Conservation (phyloP, 1,140 invertebrate genomes). For the Tetramorium parvispinum region DNA sequence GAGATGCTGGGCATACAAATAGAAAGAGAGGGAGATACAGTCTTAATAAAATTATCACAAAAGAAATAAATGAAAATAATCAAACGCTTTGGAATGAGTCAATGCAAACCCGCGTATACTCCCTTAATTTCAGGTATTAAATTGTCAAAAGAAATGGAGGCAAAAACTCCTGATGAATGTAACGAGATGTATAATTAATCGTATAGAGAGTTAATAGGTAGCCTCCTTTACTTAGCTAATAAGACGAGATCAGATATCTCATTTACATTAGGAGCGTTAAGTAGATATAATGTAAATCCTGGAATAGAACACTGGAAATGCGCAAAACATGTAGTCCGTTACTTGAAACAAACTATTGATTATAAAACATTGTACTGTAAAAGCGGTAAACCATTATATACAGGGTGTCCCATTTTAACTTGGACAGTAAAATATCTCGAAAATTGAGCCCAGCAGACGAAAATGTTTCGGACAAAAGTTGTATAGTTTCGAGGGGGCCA, state of each 20-base stretch:
- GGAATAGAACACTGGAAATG: conserved; percentile 74
- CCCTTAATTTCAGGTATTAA: conserved; percentile 64
- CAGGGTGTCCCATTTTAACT: no score
- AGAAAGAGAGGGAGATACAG: not conserved
- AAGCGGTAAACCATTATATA: conserved; percentile 1
- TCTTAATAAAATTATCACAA: conserved; percentile 42
- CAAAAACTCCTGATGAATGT: conserved; percentile 24
- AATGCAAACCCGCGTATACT: conserved; percentile 69
- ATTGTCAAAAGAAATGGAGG: conserved; percentile 36
- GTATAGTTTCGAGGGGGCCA: no score
- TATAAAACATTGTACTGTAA: conserved; percentile 33
- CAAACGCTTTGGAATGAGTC: conserved; percentile 48
- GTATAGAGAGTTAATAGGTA: conserved; percentile 81
- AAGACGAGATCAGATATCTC: conserved; percentile 82
- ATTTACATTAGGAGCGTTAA: not conserved
- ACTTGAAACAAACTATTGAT: conserved; percentile 67
- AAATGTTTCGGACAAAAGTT: no score
- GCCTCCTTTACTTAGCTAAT: conserved; percentile 82
- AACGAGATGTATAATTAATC: conserved; percentile 38
- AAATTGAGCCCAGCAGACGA: no score
- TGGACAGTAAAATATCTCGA: no score
- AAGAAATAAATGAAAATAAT: conserved; percentile 49
- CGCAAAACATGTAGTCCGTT: conserved; percentile 67
- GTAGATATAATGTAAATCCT: conserved; percentile 2
- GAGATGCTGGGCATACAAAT: conserved; percentile 48